phyloP scores from a whole-genome alignment of 2,888 invertebrate species.

The Seladonia tumulorum region DNA sequence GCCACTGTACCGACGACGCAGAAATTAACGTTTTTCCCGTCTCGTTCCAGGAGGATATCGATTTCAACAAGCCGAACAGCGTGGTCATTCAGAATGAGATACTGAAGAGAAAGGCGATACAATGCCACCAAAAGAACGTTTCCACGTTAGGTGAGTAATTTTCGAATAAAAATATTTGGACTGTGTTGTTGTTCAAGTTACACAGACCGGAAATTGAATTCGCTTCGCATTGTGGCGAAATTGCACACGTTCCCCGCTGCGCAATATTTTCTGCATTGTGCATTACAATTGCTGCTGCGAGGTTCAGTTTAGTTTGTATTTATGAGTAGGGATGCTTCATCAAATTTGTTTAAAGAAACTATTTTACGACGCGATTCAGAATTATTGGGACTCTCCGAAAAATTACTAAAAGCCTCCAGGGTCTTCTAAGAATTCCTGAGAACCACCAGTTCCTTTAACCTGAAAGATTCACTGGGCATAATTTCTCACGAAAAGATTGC shows the following conservation, averaged over 20 bases:
- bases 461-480: no score
- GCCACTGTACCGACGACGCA: background rate
- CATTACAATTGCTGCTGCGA: background rate
- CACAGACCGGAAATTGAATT: background rate
- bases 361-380: background rate
- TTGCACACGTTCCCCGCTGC: background rate
- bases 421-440: no score
- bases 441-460: no score
- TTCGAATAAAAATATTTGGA: background rate
- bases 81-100: conserved; percentile 75
- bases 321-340: background rate
- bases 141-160: conserved; percentile 42
- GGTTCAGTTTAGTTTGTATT: background rate
- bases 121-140: conserved; percentile 74
- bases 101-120: conserved; percentile 70
- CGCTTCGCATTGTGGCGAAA: background rate
- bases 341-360: background rate
- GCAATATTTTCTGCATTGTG: background rate
- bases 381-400: background rate
- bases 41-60: conserved; percentile 73
- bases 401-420: background rate
- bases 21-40: background rate
- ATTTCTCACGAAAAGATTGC: no score
- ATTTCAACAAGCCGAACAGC: conserved; percentile 72
- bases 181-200: no score